These are phyloP conservation scores for Camponotus pennsylvanicus DNA, from an alignment of 1,140 invertebrate genomes.

Conservation along the genomic window DNA sequence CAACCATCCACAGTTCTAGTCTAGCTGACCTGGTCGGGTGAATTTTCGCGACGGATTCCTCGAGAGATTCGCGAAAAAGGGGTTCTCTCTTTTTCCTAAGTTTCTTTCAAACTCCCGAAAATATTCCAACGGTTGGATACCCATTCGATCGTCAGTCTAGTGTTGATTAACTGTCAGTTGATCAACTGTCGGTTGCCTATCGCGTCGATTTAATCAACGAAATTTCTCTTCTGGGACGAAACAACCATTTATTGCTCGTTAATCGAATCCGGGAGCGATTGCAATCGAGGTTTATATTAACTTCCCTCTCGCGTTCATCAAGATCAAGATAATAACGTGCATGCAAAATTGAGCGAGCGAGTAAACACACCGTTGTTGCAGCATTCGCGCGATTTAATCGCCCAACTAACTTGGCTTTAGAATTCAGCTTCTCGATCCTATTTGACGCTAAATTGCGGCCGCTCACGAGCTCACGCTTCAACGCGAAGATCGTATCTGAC, in stretches of 20 bases:
- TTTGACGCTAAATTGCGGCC: conserved; percentile 13
- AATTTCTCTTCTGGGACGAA: not conserved
- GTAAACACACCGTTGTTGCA: not conserved
- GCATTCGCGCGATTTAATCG: conserved; percentile 10
- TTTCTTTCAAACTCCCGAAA: not conserved
- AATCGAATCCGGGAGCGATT: not conserved
- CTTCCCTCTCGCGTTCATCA: not conserved
- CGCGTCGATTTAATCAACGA: not conserved
- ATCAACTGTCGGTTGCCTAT: not conserved
- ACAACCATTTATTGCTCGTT: not conserved
- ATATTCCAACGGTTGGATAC: not conserved
- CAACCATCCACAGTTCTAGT: conserved; percentile 71
- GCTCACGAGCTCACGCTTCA: not conserved
- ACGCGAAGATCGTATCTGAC: conserved; percentile 6
- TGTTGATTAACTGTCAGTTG: not conserved
- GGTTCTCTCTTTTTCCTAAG: not conserved
- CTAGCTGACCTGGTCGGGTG: conserved; percentile 41
- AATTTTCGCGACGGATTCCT: not conserved
- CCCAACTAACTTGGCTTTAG: not conserved
- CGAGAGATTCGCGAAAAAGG: not conserved
- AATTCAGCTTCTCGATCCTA: conserved; percentile 4
- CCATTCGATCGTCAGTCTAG: not conserved
- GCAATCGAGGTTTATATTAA: not conserved
- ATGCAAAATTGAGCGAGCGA: not conserved
- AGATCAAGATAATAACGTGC: not conserved